Evolutionary conservation across 1,140 invertebrate genomes (phyloP), one percentile per base, ranked within the genome.

Genomic region (Drosophila bocki): DNA sequence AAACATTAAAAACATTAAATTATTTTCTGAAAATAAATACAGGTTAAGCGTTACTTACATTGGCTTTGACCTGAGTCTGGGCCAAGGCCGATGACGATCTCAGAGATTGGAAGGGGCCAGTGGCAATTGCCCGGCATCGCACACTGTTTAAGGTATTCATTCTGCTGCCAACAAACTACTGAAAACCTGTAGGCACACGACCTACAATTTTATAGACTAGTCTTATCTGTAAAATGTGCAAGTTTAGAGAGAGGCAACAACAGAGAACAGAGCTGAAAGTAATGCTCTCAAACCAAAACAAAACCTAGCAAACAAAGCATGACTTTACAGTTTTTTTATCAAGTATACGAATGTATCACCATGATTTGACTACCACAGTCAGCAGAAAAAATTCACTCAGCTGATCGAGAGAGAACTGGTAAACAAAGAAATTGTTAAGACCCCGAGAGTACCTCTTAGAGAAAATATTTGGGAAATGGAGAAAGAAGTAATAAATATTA

Each of bases 271-370:
- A 11, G 13, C 17, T 11, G 1, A 41, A 17, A 37, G 32, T 9
- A 45, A 65, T 56, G 41, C 63, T 68, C 17, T 32, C 62, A 68
- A 68, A 70, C 67, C 37, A 54, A 45, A 67, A 54, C 63, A 70
- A 68, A 68, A 50, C 12, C n/a, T 29, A 22, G 11, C 41, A 58
- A 44, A 63, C 45, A 12, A 0, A 37, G 22, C 62, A 70, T 70
- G 62, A 70, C 5, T 56, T 26, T 11, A 12, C 26, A 26, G 22
- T 68, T 70, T 68, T 68, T 11, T 68, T 56, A 70, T 70, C 67
- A 68, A 32, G 0, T 7, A 47, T 9, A 19, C 6, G 13, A 7
- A 7, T 4, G 0, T 13, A 22, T 70, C 67, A 68, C 13, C 48
- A 5, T 68, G 67, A 70, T 9, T 53, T 8, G 13, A 7, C 37